Base-by-base conservation (phyloP, 1,140 invertebrate genomes). In the Drosophila funebris region DNA sequence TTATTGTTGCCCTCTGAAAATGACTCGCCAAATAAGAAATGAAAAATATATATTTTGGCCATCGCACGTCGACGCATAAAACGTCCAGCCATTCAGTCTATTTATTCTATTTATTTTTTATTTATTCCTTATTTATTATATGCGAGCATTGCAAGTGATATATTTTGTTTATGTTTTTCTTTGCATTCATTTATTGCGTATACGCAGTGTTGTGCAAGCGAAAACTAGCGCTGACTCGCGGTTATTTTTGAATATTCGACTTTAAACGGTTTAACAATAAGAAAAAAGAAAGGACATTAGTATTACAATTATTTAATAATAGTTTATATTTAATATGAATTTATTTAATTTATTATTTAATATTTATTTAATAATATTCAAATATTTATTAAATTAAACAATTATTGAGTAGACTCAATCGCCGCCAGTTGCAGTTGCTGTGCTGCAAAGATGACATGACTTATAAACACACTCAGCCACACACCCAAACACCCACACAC, bases 1-100 rank as follows among this genome's bases (percentile, higher is more conserved):
- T 87, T 85, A 87, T 85, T 87, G 81, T 87, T 81, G 66, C 39
- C 73, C 74, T 70, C 82, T 87, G 81, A 82, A 88, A 85, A 87
- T 87, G 71, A 71, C 76, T 72, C 80, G 64, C 66, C 76, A 84
- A 84, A 84, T 79, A 87, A 88, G 82, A 87, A 87, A 87, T 87
- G 76, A 77, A 85, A 85, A 69, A 74, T 82, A 78, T 82, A 88
- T 85, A n/a, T n/a, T n/a, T 82, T 73, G 64, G 56, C 63, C 41
- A 14, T 43, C 77, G 39, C 31, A 67, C 31, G 37, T 58, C 20
- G 31, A 53, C 58, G 57, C 67, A 78, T 79, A 84, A 76, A n/a
- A 27, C n/a, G 27, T 52, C 18, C 7, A 16, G 48, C 13, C 16
- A 52, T 52, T 52, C 48, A 18, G 48, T 52, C 58, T 41, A 31